phyloP scores from a whole-genome alignment of 1,140 invertebrate species.

The Diabrotica undecimpunctata region DNA sequence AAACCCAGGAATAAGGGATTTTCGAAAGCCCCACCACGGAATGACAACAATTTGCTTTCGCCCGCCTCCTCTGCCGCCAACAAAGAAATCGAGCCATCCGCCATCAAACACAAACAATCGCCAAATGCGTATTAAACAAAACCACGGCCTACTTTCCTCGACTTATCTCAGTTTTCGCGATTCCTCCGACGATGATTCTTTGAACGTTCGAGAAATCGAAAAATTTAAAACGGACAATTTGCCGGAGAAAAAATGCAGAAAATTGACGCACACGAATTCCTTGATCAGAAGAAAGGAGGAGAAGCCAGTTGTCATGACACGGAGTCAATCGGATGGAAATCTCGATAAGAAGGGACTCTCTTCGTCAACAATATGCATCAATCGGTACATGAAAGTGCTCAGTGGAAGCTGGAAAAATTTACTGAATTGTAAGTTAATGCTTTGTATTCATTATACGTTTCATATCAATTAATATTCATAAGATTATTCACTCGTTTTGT shows the following conservation, averaged over 20 bases:
- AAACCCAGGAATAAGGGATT: not conserved
- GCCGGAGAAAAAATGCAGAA: constrained; percentile 28
- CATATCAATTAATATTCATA: too few species aligned
- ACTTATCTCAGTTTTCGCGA: constrained; percentile 47
- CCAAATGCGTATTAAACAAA: constrained; percentile 25
- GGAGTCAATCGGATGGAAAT: constrained; percentile 46
- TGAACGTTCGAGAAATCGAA: constrained; percentile 22
- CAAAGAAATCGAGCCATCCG: constrained; percentile 37
- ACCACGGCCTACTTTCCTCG: constrained; percentile 38
- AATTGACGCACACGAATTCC: constrained; percentile 40
- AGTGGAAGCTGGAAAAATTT: constrained; percentile 64
- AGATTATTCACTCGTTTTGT: too few species aligned
- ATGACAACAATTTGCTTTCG: constrained; percentile 48
- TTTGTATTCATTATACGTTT: too few species aligned
- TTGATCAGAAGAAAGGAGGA: constrained; percentile 31
- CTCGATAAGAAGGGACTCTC: constrained; percentile 34
- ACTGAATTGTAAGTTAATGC: constrained; percentile 57
- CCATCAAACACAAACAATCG: constrained; percentile 9
- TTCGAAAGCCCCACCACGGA: constrained; percentile 17
- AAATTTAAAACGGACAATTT: constrained; percentile 17
- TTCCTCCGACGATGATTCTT: constrained; percentile 41
- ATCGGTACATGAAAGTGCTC: constrained; percentile 58
- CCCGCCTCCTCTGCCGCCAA: constrained; percentile 45
- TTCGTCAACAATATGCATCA: constrained; percentile 51
- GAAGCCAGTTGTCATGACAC: constrained; percentile 29